Base-by-base conservation (phyloP, 2,888 invertebrate species). In the Hydriomena furcata region DNA sequence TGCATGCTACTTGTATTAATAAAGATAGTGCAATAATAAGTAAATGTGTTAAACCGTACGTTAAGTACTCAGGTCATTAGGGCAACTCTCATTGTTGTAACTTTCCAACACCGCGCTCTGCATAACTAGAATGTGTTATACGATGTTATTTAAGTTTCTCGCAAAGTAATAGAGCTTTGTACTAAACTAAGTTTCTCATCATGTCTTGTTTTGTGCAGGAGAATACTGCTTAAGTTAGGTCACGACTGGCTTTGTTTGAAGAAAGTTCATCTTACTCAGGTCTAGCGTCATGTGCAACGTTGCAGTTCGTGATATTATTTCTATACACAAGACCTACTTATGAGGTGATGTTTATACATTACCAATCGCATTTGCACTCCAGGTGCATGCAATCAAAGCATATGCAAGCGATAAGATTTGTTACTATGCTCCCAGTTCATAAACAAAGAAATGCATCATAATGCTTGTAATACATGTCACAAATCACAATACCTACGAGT, bases 361-460 rank as follows among this genome's bases (percentile, higher is more conserved):
- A 60, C 47, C 60, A 75, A 73, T 73, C 70, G 62, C 75, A 73
- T 73, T 61, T 73, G 74, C 58, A 63, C 58, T 62, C 71, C 82
- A 82, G 82, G 80, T 82, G 81, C 60, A 67, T 47, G 67, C 68
- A 78, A 81, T 76, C 75, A 73, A 69, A 79, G 73, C 73, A 74
- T 57, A 61, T 67, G 63, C 56, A 48, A 51, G 52, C 70, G 67
- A 77, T 76, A 73, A 66, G 57, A 52, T 60, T 60, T 64, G 68
- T 68, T 72, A 52, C 70, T 60, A 73, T 58, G 66, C 54, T 38
- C 52, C 51, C 46, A 55, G 36, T 41, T 43, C 28, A 13, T 52
- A 54, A 31, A 48, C n/a, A n/a, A n/a, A n/a, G n/a, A n/a, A n/a
- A n/a, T n/a, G n/a, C n/a, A n/a, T n/a, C n/a, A n/a, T n/a, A n/a